phyloP scores from a whole-genome alignment of 2,888 invertebrate genomes.

The Leucophora obtusa region DNA sequence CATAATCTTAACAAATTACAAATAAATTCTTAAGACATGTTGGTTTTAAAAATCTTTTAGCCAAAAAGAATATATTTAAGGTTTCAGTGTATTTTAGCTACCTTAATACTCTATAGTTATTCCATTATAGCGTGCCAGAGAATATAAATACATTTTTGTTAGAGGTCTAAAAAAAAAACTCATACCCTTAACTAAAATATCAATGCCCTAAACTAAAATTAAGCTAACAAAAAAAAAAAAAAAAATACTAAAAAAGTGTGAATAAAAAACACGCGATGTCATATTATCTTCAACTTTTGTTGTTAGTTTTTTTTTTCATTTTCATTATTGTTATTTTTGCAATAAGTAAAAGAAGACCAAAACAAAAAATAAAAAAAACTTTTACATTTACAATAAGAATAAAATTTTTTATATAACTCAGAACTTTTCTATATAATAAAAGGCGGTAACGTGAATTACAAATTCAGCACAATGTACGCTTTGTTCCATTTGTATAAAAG shows the following conservation, averaged over 20 bases:
- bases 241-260: conserved; percentile 54
- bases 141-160: too few species aligned
- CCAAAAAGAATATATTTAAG: too few species aligned
- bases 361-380: conserved; percentile 32
- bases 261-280: conserved; percentile 61
- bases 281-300: conserved; percentile 57
- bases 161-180: not conserved
- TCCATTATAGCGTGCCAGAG: too few species aligned
- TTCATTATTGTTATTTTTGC: conserved; percentile 28
- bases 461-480: conserved; percentile 67
- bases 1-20: too few species aligned
- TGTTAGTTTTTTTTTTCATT: conserved; percentile 29
- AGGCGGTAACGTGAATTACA: conserved; percentile 66
- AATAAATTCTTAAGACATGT: too few species aligned
- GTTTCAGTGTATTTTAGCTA: too few species aligned
- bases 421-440: conserved; percentile 49
- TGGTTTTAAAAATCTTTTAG: too few species aligned
- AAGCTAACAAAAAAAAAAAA: conserved; percentile 33
- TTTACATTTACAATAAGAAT: conserved; percentile 10
- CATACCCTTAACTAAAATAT: not conserved
- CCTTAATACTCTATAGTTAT: too few species aligned
- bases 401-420: conserved; percentile 18
- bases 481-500: conserved; percentile 59
- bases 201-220: conserved; percentile 22
- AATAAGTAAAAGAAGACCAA: conserved; percentile 5